phyloP scores from a whole-genome alignment of 2,797 vertebrate genomes.

The Halcyon smyrnensis region DNA sequence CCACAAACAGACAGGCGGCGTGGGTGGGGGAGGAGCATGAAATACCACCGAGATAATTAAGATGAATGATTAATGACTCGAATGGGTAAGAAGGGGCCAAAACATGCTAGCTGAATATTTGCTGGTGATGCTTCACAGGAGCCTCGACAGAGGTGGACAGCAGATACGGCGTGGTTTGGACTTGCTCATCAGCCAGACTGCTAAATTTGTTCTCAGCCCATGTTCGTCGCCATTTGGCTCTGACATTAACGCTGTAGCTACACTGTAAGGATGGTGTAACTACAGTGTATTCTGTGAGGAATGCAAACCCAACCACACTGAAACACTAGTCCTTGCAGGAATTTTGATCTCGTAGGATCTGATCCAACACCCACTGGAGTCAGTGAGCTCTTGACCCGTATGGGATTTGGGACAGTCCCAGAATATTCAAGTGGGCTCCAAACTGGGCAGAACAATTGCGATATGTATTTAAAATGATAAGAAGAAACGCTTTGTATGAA shows the following conservation, averaged over 20 bases:
- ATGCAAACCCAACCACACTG: slow-evolving; percentile 15
- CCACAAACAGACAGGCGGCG: background rate
- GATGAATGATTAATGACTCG: slow-evolving; percentile 48
- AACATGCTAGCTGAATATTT: background rate
- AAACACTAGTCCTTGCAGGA: slow-evolving; percentile 39
- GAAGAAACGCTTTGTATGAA: slow-evolving; percentile 30
- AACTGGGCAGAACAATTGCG: slow-evolving; percentile 9
- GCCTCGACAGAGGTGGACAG: background rate
- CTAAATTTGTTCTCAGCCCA: background rate
- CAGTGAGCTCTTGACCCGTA: slow-evolving; percentile 49
- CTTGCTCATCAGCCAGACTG: background rate
- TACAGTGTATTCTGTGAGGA: background rate
- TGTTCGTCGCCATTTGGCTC: background rate
- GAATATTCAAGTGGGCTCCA: slow-evolving; percentile 53
- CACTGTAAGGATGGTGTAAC: background rate
- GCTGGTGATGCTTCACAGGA: background rate
- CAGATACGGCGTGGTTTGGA: background rate
- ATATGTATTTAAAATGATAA: slow-evolving; percentile 48
- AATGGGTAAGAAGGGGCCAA: slow-evolving; percentile 28
- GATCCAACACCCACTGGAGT: slow-evolving; percentile 40
- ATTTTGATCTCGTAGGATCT: slow-evolving; percentile 37
- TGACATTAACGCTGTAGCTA: background rate
- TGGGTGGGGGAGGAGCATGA: slow-evolving; percentile 40
- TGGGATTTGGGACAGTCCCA: slow-evolving; percentile 37
- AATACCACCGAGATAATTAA: slow-evolving; percentile 16